Evolutionary conservation across 1,140 invertebrate species (phyloP).

Genomic region (Neoseiulus cucumeris): DNA sequence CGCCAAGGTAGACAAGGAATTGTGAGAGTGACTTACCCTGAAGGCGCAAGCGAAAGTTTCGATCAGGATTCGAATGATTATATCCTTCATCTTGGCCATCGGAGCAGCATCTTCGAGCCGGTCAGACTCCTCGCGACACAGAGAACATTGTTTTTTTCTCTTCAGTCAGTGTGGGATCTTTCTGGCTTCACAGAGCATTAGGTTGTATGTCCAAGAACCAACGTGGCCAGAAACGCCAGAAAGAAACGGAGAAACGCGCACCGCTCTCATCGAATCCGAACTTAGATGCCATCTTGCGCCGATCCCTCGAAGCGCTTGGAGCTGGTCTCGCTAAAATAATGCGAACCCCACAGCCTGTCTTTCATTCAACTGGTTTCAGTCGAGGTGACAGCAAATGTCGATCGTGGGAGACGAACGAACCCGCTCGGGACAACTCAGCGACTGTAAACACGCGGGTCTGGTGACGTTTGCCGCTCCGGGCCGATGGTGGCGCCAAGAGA

Average conservation of each 20-base stretch:
- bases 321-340: too few species aligned
- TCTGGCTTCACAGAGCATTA: conserved; percentile 73
- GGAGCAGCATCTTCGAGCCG: conserved; percentile 38
- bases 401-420: too few species aligned
- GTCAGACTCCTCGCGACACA: conserved; percentile 59
- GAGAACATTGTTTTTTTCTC: conserved; percentile 60
- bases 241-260: conserved; percentile 95
- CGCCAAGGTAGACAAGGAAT: too few species aligned
- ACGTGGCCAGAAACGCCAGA: conserved; percentile 76
- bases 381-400: too few species aligned
- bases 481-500: too few species aligned
- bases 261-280: conserved; percentile 98
- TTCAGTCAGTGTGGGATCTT: conserved; percentile 52
- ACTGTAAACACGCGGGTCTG: too few species aligned
- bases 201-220: conserved; percentile 80
- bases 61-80: conserved; percentile 42
- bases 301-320: neutral
- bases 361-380: too few species aligned
- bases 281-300: conserved; percentile 69
- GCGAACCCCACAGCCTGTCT: too few species aligned
- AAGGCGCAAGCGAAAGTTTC: conserved; percentile 67
- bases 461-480: too few species aligned
- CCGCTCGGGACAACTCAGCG: too few species aligned
- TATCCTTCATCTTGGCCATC: neutral
- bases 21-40: conserved; percentile 90